Evolutionary conservation across 2,797 vertebrate genomes (phyloP).

Genomic region (Lagorchestes hirsutus): DNA sequence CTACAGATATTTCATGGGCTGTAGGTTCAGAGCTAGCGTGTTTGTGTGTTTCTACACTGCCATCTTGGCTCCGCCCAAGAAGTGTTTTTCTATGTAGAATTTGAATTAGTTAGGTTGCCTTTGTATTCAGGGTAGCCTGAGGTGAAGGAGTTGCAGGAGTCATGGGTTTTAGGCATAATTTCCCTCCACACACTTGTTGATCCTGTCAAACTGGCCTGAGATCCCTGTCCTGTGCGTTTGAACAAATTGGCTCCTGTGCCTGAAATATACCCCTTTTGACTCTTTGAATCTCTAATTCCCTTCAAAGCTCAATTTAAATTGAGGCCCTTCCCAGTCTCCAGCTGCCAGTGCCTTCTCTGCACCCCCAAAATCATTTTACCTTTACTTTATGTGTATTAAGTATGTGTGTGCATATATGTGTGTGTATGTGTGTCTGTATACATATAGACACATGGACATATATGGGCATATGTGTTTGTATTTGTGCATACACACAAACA

Average conservation of each 20-base stretch:
- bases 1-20: too few species aligned
- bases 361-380: neutral
- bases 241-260: neutral
- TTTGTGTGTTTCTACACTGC: too few species aligned
- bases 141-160: neutral
- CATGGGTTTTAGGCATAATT: neutral
- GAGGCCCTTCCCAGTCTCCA: neutral
- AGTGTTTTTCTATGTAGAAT: neutral
- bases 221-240: neutral
- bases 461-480: too few species aligned
- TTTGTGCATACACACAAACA: neutral
- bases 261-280: neutral
- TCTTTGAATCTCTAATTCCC: neutral
- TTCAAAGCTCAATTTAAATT: neutral
- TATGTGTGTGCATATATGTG: neutral
- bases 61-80: too few species aligned
- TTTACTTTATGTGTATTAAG: neutral
- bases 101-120: neutral
- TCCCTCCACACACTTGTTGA: neutral
- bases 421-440: too few species aligned
- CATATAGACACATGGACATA: too few species aligned
- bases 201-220: neutral
- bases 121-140: neutral
- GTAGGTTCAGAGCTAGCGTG: too few species aligned
- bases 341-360: neutral